These are phyloP conservation scores for Caenorhabditis sp. DNA, from an alignment of 2,888 invertebrate species.

Conservation along the genomic window DNA sequence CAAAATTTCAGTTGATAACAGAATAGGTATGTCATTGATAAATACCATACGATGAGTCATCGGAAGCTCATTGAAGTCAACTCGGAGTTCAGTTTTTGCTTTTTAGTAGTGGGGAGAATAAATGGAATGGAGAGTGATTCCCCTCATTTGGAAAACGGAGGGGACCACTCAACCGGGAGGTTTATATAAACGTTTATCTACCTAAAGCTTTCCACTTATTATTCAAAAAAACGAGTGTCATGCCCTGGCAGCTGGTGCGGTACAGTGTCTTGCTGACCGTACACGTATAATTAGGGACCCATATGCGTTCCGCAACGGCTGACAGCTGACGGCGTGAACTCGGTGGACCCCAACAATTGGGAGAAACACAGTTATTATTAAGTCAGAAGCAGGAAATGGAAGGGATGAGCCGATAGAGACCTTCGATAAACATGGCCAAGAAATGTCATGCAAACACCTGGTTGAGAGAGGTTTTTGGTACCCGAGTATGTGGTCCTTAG, in stretches of 20 bases:
- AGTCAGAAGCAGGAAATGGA: constrained; percentile 44
- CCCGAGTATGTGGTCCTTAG: constrained; percentile 9
- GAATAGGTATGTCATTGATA: constrained; percentile 24
- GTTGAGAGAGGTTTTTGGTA: not conserved
- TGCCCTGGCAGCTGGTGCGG: constrained; percentile 44
- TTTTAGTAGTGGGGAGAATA: not conserved
- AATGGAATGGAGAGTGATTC: not conserved
- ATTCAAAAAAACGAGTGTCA: constrained; percentile 16
- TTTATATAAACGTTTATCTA: not conserved
- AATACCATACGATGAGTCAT: constrained; percentile 42
- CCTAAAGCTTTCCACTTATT: not conserved
- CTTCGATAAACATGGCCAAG: not conserved
- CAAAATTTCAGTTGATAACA: constrained; percentile 21
- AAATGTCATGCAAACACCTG: constrained; percentile 52
- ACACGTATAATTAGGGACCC: constrained; percentile 52
- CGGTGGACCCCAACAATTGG: constrained; percentile 37
- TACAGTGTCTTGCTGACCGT: constrained; percentile 23
- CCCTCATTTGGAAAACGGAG: constrained; percentile 8
- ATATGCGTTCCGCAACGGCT: constrained; percentile 39
- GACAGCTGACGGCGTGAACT: constrained; percentile 65
- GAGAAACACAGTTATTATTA: constrained; percentile 46
- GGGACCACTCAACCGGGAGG: constrained; percentile 11
- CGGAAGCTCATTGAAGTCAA: not conserved
- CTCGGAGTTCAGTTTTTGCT: not conserved
- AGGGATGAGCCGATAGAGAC: constrained; percentile 5